Percentiles rank a stretch among this genome's conserved stretches.
Evolutionary conservation across 2,113 vertebrate species (phyloP).

Genomic region (Laticauda laticaudata): DNA sequence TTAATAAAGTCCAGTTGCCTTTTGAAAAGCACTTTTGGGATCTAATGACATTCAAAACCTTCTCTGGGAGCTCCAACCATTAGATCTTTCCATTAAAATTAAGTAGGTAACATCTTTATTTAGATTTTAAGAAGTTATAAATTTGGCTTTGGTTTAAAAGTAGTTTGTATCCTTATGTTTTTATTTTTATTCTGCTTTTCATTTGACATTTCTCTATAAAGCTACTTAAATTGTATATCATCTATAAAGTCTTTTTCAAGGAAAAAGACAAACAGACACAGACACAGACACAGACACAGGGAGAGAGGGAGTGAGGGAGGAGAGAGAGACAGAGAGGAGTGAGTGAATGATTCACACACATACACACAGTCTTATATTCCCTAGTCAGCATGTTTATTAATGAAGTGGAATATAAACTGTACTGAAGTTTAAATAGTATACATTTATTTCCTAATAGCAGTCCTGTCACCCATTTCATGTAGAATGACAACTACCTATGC

Average conservation of each 20-base stretch:
- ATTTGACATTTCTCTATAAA: not conserved
- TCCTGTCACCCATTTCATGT: constrained; percentile 50
- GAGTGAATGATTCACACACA: not conserved
- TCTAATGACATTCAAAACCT: not conserved
- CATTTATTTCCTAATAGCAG: constrained; percentile 23
- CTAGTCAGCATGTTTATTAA: constrained; percentile 10
- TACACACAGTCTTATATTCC: not conserved
- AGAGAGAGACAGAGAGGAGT: not conserved
- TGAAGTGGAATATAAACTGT: constrained; percentile 34
- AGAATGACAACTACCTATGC: constrained; percentile 45
- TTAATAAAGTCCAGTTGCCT: not conserved
- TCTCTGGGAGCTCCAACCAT: not conserved
- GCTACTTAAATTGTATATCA: not conserved
- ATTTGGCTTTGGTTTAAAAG: not conserved
- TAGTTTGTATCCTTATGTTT: not conserved
- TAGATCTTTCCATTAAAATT: not conserved
- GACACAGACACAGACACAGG: too few relatives aligned
- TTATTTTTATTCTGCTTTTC: not conserved
- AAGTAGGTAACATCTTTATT: not conserved
- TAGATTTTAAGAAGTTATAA: not conserved
- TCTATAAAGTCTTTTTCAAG: not conserved
- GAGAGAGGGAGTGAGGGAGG: not conserved
- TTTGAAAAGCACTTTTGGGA: too few relatives aligned
- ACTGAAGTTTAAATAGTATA: constrained; percentile 34
- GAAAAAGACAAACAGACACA: not conserved